phyloP scores from a whole-genome alignment of 2,113 vertebrate species.

The Isurus oxyrinchus region DNA sequence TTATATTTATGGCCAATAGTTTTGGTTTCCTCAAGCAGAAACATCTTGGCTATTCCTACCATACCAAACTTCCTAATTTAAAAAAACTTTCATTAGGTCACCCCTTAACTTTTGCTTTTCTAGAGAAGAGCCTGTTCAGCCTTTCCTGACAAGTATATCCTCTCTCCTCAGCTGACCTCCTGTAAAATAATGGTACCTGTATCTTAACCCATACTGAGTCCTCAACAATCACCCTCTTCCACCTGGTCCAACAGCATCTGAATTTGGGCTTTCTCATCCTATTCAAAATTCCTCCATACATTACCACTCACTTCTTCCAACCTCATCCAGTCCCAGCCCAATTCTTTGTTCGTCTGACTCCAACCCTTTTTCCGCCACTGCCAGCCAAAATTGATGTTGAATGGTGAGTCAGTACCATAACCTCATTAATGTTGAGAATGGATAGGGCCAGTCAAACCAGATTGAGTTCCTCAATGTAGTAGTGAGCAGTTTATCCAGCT shows the following conservation, averaged over 20 bases:
- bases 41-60: not conserved
- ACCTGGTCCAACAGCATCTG: not conserved
- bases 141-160: too few species aligned
- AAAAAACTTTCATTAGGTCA: too few species aligned
- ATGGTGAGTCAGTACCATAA: not conserved
- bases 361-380: too few species aligned
- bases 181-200: not conserved
- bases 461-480: not conserved
- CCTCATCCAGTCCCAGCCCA: too few species aligned
- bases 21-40: not conserved
- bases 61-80: too few species aligned
- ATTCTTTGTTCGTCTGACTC: too few species aligned
- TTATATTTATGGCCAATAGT: not conserved
- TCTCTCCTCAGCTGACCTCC: too few species aligned
- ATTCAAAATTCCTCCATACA: not conserved
- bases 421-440: not conserved
- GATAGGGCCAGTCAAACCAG: not conserved
- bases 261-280: not conserved
- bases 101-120: too few species aligned
- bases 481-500: not conserved
- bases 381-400: not conserved
- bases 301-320: not conserved
- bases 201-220: not conserved
- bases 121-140: too few species aligned
- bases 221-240: not conserved